Evolutionary conservation across 2,113 vertebrate genomes (phyloP), one percentile per base, ranked within the genome.

Genomic region (Andinoacara biseriatus): DNA sequence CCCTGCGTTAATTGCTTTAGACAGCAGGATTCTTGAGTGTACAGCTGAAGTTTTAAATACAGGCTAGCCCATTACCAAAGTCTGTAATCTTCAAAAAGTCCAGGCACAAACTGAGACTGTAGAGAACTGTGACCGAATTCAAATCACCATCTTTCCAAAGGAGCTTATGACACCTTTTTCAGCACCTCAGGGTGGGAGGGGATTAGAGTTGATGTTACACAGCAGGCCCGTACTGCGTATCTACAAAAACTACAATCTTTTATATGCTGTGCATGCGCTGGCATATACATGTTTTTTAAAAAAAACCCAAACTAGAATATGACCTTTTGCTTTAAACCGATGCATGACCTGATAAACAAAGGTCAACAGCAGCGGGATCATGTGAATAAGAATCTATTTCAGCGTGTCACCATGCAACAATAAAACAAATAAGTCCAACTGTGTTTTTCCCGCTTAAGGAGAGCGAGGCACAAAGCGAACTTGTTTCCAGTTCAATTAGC

Each of bases 341-440:
- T 72, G 67, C 62, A 35, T 83, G 85, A 89, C 31, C 77, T 65
- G 33, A 84, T 15, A 79, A 54, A 54, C 46, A 40, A 74, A 74
- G 10, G 14, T 78, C 57, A 78, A 78, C 59, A 29, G 35, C 56
- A 31, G n/a, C 52, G 33, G 17, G 24, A 82, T 52, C 3, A 13
- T 72, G 33, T 56, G 3, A 78, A 40, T 18, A 79, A 87, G 86
- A 69, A 20, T 69, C 5, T 20, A 14, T 52, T 67, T 85, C 54
- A 40, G 69, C 22, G 20, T 43, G 58, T 62, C 40, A 80, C 52
- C 15, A 7, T 49, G 24, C 22, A 31, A 29, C 52, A 60, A 75
- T 72, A 72, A 80, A 10, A 26, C 46, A 46, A 74, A 1, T 49
- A 5, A 49, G 4, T 49, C 46, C 7, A 4, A 14, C 5, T 10